phyloP scores from a whole-genome alignment of 1,140 invertebrate species.

The Rhagoletis pomonella region DNA sequence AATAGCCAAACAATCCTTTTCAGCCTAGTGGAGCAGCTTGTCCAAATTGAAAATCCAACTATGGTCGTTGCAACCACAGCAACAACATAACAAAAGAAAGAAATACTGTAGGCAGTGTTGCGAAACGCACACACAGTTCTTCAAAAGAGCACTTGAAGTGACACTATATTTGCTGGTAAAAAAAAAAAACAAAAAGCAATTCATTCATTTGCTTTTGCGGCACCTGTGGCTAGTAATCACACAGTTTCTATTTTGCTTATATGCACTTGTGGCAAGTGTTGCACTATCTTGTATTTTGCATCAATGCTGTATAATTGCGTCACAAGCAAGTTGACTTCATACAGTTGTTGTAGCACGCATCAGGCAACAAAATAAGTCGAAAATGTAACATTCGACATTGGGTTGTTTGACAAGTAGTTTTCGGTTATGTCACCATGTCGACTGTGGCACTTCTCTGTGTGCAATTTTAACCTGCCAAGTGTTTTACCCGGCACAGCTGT shows the following conservation, averaged over 20 bases:
- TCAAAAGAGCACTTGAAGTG: no score
- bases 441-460: no score
- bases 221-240: neutral
- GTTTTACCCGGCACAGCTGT: neutral
- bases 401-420: neutral
- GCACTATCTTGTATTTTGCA: neutral
- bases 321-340: neutral
- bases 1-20: neutral
- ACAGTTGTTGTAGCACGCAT: neutral
- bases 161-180: no score
- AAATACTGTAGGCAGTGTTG: neutral
- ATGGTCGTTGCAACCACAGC: neutral
- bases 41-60: neutral
- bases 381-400: neutral
- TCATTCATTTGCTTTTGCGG: neutral
- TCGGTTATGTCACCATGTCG: no score
- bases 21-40: neutral
- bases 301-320: neutral
- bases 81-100: neutral
- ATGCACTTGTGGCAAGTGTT: conserved; percentile 5
- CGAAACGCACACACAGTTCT: no score
- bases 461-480: no score
- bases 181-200: neutral
- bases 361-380: neutral
- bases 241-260: neutral